phyloP scores from a whole-genome alignment of 1,140 invertebrate genomes.

The Scaptomyza hsui region DNA sequence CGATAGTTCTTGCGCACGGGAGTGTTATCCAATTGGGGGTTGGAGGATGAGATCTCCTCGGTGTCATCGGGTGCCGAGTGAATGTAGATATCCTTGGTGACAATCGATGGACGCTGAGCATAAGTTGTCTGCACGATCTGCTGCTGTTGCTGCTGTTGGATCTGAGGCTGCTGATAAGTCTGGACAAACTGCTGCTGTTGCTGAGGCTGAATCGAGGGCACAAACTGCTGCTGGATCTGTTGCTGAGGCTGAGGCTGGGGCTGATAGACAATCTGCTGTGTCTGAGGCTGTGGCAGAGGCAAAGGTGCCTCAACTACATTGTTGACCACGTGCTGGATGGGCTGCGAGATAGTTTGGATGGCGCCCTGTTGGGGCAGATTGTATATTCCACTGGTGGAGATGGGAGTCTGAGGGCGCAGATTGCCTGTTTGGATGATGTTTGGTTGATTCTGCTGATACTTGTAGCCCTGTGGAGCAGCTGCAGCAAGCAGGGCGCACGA shows the following conservation, averaged over 20 bases:
- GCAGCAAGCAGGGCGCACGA: conserved; percentile 46
- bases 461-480: conserved; percentile 70
- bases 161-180: conserved; percentile 34
- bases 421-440: conserved; percentile 53
- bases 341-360: conserved; percentile 34
- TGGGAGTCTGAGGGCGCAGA: conserved; percentile 65
- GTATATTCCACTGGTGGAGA: conserved; percentile 65
- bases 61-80: conserved; percentile 80
- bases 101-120: conserved; percentile 72
- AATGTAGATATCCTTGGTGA: conserved; percentile 82
- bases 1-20: conserved; percentile 92
- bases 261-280: conserved; percentile 6
- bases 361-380: conserved; percentile 30
- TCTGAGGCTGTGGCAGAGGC: not conserved
- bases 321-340: too few relatives aligned
- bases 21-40: conserved; percentile 53
- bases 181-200: conserved; percentile 40
- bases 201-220: conserved; percentile 1
- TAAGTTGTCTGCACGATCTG: conserved; percentile 56
- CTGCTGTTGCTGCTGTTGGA: conserved; percentile 30
- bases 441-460: conserved; percentile 55
- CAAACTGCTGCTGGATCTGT: conserved; percentile 10
- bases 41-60: conserved; percentile 63
- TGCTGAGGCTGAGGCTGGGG: conserved; percentile 20
- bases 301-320: conserved; percentile 4